phyloP scores from a whole-genome alignment of 2,797 vertebrate species.

The Sylvia borin region DNA sequence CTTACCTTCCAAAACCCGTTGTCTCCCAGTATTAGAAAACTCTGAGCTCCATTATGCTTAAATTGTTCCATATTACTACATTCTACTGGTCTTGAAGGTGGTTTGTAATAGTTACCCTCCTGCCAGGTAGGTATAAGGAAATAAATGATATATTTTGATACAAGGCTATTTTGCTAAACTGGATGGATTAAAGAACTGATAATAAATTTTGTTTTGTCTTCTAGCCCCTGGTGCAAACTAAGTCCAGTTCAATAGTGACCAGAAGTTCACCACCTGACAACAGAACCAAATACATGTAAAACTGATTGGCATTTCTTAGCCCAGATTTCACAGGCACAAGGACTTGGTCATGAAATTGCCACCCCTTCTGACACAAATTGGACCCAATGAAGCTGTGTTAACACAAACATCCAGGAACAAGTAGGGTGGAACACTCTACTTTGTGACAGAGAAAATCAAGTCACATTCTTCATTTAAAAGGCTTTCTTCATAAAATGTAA shows the following conservation, averaged over 20 bases:
- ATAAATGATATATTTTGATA: conserved; percentile 53
- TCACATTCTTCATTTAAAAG: neutral
- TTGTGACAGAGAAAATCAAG: neutral
- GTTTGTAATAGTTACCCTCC: conserved; percentile 53
- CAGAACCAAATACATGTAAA: neutral
- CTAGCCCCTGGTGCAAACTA: conserved; percentile 17
- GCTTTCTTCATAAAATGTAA: neutral
- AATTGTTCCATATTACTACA: conserved; percentile 39
- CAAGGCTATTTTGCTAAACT: conserved; percentile 21
- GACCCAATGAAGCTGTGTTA: neutral
- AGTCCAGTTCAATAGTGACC: neutral
- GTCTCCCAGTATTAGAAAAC: conserved; percentile 2
- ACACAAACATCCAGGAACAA: neutral
- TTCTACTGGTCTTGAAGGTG: conserved; percentile 2
- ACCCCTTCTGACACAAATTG: neutral
- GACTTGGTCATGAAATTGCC: neutral
- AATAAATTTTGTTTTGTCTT: conserved; percentile 33
- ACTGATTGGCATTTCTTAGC: neutral
- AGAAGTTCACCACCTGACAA: conserved; percentile 4
- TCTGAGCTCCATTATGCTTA: conserved; percentile 39
- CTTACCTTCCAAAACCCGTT: conserved; percentile 33
- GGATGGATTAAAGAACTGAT: neutral
- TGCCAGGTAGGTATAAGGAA: conserved; percentile 10
- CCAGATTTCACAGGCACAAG: neutral
- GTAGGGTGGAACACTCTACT: neutral